Evolutionary conservation across 2,888 invertebrate genomes (phyloP), one percentile per base, ranked within the genome.

Genomic region (Coelopa pilipes): DNA sequence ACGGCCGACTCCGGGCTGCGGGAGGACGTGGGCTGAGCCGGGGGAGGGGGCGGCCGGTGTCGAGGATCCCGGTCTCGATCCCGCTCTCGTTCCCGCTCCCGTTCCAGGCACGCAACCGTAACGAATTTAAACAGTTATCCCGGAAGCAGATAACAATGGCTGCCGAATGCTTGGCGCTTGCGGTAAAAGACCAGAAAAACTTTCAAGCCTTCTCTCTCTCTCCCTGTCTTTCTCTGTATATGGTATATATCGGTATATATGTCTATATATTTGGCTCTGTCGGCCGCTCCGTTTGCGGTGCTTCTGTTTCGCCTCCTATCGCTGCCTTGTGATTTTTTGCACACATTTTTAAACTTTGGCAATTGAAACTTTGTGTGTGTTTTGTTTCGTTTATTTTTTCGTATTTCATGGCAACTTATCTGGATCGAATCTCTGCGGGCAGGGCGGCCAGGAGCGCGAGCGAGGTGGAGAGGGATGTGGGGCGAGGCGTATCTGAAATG

Each of bases 61-160:
- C 17, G 46, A 24, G 60, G 10, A 21, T 5, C 21, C 13, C n/a
- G 34, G 2, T 12, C 21, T 13, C 17, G 24, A 34, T 24, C 11
- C 19, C 45, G 66, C 3, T 3, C n/a, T 45, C 15, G 50, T 19
- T 34, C 13, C 1, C 4, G 49, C 17, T 49, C n/a, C 46, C 45
- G 72, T 53, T 34, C 46, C 63, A 67, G 46, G 63, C 57, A 68
- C 68, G 46, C 63, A 72, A 63, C 57, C 72, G 63, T 55, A 72
- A 65, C 65, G 69, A 68, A 68, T 72, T 72, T 68, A 49, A 72
- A 65, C 72, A 69, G n/a, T 72, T 68, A 72, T 72, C n/a, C 60
- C 71, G 74, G 74, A 74, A 53, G 69, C 57, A 67, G 72, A 74
- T 74, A 72, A 72, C 74, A 74, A 72, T 68, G 74, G 70, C 74